A percentile compares a stretch with the other conserved stretches of the same genome.
phyloP scores from a whole-genome alignment of 2,888 invertebrate genomes.

The Oeneis ivallda region DNA sequence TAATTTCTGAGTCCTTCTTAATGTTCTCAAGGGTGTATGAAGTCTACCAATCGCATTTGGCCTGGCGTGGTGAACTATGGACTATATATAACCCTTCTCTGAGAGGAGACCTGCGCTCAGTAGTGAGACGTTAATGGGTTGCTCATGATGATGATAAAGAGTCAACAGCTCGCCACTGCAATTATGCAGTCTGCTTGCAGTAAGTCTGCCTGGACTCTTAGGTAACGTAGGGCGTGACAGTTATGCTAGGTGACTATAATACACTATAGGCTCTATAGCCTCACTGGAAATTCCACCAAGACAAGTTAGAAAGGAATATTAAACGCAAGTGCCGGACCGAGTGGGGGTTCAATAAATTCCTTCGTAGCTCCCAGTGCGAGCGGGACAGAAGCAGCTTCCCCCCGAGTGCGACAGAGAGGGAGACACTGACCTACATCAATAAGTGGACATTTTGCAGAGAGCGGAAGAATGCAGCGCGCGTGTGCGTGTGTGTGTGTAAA shows the following conservation, averaged over 20 bases:
- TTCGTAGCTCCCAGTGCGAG: conserved; percentile 42
- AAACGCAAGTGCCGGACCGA: conserved; percentile 32
- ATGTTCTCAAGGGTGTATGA: too few relatives aligned
- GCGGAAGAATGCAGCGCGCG: conserved; percentile 56
- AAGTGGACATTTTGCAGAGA: conserved; percentile 63
- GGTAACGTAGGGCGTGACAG: conserved; percentile 1
- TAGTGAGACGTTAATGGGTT: too few relatives aligned
- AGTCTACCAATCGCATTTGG: too few relatives aligned
- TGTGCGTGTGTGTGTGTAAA: conserved; percentile 36
- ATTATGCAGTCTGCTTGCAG: too few relatives aligned
- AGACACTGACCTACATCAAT: conserved; percentile 74
- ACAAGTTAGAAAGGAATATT: conserved; percentile 39
- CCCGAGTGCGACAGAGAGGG: conserved; percentile 48
- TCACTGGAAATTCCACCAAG: conserved; percentile 34
- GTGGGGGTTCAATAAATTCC: conserved; percentile 60
- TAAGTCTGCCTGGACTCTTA: not conserved
- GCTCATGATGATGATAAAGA: too few relatives aligned
- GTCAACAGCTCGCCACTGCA: too few relatives aligned
- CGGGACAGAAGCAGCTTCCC: conserved; percentile 36
- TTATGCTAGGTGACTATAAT: not conserved
- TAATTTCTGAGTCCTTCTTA: too few relatives aligned
- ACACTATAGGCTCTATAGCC: not conserved
- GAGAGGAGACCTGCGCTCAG: too few relatives aligned
- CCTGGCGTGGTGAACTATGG: too few relatives aligned
- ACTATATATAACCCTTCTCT: too few relatives aligned